Conservation (phyloP, 2,113 vertebrate species). For the Halcyon malimbica region DNA sequence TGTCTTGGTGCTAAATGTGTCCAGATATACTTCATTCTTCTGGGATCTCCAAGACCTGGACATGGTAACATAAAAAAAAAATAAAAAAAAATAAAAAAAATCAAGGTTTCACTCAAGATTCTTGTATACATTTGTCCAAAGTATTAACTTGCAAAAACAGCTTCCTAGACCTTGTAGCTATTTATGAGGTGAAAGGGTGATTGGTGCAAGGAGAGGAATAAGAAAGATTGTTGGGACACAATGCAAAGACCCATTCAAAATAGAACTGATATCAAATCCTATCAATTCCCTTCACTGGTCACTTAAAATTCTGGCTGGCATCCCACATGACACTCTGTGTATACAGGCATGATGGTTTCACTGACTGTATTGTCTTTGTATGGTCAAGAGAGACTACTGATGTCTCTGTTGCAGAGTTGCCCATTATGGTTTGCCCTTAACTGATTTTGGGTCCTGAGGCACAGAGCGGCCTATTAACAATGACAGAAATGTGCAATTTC, state of each 20-base stretch:
- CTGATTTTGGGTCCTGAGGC: neutral
- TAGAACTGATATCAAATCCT: neutral
- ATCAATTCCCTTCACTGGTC: accelerated
- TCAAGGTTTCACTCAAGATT: neutral
- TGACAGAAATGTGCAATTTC: neutral
- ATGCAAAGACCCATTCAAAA: neutral
- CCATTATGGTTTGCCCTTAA: neutral
- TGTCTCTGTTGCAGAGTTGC: neutral
- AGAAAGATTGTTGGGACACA: neutral
- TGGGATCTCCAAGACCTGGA: neutral
- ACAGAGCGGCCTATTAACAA: neutral
- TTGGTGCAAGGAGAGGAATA: neutral
- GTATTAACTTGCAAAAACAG: neutral
- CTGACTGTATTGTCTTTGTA: neutral
- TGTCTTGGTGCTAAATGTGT: neutral
- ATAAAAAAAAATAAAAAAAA: neutral
- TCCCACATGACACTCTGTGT: neutral
- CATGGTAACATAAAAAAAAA: neutral
- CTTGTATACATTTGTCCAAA: neutral
- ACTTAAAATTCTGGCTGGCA: accelerated
- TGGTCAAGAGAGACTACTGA: neutral
- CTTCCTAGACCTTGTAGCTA: accelerated
- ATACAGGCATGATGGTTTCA: neutral
- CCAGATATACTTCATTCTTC: neutral
- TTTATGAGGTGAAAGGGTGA: neutral